Base-by-base conservation (phyloP, 1,140 invertebrate genomes). In the Atopsyche davidsoni region DNA sequence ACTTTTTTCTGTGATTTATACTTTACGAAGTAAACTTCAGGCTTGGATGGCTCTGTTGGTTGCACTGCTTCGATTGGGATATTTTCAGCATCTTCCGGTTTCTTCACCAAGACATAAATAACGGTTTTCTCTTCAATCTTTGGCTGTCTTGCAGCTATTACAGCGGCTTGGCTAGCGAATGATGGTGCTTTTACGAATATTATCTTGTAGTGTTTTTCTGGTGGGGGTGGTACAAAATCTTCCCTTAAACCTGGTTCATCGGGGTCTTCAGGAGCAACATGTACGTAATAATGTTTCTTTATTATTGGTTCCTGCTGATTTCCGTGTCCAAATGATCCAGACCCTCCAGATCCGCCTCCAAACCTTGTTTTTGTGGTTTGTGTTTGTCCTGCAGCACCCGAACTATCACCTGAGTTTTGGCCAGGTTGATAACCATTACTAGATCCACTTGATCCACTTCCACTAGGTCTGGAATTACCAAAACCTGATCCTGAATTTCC, bases 101-200 rank as follows among this genome's bases (percentile, higher is more conserved):
- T 84, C 68, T 86, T 83, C 4, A 82, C 81, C 31, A 87, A 65
- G 1, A 87, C 84, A 64, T 87, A 87, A 59, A 87, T 84, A n/a
- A 86, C 72, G 2, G 85, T 87, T 60, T 86, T 86, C 60, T 86
- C 81, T 65, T 87, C 82, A 51, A 82, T 79, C 28, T 73, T 75
- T 7, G 78, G 76, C 23, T 78, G 57, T 25, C 68, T 73, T 19
- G 31, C 18, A 24, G n/a, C 17, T 11, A 38, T 2, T 11, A 19
- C 21, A 9, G 49, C n/a, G 17, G 60, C 51, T 16, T 64, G 62
- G 10, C 17, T 24, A 10, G 14, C 16, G 7, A 31, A 36, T 4
- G 64, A 62, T 72, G 74, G 58, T 4, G 83, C 81, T 64, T 87
- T 86, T 57, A 87, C 86, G 72, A 87, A 86, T 46, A 86, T 83